A percentile compares a stretch with the other conserved stretches of the same genome.
Conservation (phyloP, 2,797 vertebrate species). For the Euphonia xanthogaster region DNA sequence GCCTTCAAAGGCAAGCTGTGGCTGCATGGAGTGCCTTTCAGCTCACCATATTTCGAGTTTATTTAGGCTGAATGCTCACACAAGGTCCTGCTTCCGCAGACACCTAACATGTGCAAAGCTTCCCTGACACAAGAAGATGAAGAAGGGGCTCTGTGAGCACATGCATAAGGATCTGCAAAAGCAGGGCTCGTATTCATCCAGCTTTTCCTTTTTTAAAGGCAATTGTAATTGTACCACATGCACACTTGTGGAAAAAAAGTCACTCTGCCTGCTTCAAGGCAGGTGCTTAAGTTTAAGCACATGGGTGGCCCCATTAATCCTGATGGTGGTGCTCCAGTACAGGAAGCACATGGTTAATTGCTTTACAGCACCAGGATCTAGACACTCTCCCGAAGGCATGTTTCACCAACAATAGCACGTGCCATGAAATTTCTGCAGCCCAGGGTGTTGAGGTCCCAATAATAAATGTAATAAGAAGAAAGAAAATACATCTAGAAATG, state of each 20-base stretch:
- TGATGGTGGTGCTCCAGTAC: background rate
- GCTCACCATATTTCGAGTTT: background rate
- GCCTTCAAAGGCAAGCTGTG: background rate
- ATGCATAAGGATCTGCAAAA: background rate
- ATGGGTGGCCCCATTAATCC: background rate
- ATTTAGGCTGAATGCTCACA: background rate
- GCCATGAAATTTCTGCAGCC: background rate
- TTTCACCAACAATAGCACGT: background rate
- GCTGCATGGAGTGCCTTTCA: background rate
- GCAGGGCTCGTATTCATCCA: background rate
- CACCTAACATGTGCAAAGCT: rapidly evolving
- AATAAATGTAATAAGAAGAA: background rate
- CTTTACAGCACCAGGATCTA: background rate
- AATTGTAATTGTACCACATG: background rate
- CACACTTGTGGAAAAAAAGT: background rate
- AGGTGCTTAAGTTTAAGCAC: slow-evolving; percentile 50
- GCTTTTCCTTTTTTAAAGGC: background rate
- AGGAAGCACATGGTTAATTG: background rate
- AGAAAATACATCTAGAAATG: background rate
- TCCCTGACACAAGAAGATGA: background rate
- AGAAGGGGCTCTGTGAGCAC: background rate
- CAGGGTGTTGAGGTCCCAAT: background rate
- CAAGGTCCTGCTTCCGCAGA: background rate
- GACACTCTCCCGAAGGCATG: background rate
- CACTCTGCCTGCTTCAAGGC: slow-evolving; percentile 5